phyloP scores from a whole-genome alignment of 2,113 vertebrate species.

The Tragelaphus buxtoni region DNA sequence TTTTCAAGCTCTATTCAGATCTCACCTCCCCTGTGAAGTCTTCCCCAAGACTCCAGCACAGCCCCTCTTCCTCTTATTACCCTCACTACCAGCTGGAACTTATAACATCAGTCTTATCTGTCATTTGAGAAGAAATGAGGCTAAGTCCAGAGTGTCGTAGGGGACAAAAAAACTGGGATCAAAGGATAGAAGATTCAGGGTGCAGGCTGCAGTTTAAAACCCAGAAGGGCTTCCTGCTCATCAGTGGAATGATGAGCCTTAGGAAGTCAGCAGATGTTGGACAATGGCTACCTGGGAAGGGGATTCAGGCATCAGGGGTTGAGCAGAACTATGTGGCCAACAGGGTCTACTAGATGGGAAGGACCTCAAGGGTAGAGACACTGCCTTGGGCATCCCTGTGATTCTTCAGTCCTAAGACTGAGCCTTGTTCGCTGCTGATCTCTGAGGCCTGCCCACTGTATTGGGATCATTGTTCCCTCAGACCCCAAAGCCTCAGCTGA shows the following conservation, averaged over 20 bases:
- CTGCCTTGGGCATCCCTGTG: neutral
- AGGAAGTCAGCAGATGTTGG: neutral
- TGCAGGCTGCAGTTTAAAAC: neutral
- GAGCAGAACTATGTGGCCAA: neutral
- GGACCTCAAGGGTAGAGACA: neutral
- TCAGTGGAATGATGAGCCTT: neutral
- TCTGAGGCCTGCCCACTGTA: neutral
- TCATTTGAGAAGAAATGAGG: neutral
- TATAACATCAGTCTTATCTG: neutral
- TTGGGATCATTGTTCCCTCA: neutral
- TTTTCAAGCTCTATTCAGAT: no score
- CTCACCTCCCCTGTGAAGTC: neutral
- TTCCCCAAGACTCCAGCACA: neutral
- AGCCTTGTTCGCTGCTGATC: neutral
- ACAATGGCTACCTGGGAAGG: neutral
- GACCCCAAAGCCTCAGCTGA: neutral
- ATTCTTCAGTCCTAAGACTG: neutral
- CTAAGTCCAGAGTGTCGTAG: neutral
- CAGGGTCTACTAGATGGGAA: neutral
- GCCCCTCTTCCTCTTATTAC: neutral
- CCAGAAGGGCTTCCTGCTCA: neutral
- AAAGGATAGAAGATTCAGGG: neutral
- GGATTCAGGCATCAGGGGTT: fast-evolving
- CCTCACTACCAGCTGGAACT: neutral
- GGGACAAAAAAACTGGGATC: neutral